phyloP scores from a whole-genome alignment of 2,888 invertebrate species.

The Hemicrepidius hirtus region DNA sequence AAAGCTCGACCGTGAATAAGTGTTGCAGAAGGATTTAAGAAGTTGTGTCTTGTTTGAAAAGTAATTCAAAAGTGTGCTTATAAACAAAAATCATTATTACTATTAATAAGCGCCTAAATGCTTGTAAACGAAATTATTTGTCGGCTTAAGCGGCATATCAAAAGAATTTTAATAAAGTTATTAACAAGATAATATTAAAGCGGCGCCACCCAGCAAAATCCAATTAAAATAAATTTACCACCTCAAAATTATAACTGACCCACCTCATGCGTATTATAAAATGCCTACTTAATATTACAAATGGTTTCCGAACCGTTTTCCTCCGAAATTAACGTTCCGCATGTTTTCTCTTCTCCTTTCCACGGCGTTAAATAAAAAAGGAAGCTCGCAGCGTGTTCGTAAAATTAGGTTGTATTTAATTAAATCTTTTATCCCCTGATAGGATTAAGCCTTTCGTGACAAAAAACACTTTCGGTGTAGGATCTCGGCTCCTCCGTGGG shows the following conservation, averaged over 20 bases:
- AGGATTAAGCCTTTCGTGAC: conserved; percentile 64
- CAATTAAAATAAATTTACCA: conserved; percentile 65
- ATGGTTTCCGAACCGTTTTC: conserved; percentile 43
- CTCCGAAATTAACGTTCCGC: conserved; percentile 29
- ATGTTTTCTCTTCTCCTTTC: conserved; percentile 31
- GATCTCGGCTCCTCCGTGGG: conserved; percentile 47
- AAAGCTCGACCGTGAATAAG: background rate
- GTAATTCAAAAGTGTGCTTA: background rate
- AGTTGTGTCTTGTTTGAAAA: background rate
- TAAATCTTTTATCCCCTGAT: conserved; percentile 60
- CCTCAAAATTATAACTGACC: conserved; percentile 60
- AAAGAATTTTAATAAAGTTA: conserved; percentile 64
- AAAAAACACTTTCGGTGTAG: conserved; percentile 55
- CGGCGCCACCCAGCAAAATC: conserved; percentile 62
- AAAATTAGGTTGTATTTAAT: conserved; percentile 58
- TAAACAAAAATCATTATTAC: conserved; percentile 21
- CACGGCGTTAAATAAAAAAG: conserved; percentile 24
- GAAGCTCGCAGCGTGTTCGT: conserved; percentile 22
- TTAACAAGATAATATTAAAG: conserved; percentile 64
- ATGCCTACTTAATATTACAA: conserved; percentile 48
- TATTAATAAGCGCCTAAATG: conserved; percentile 44
- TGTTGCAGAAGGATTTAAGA: background rate
- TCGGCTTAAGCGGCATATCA: conserved; percentile 47
- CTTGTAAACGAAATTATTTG: conserved; percentile 47
- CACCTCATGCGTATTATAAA: conserved; percentile 45